phyloP scores from a whole-genome alignment of 2,113 vertebrate species.

The Sardina pilchardus region DNA sequence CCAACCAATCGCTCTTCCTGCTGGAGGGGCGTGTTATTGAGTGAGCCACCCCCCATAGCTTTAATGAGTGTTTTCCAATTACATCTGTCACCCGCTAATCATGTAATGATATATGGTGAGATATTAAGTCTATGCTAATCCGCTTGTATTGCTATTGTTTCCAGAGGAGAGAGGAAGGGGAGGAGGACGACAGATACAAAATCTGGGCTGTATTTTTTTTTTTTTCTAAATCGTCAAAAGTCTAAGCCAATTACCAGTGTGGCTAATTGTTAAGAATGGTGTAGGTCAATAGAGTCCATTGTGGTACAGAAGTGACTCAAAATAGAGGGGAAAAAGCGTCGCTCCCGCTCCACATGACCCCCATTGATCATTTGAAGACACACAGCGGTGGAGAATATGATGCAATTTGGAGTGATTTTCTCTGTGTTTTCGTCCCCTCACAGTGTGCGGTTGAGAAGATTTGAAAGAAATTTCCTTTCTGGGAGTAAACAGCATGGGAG shows the following conservation, averaged over 20 bases:
- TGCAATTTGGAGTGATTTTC: slow-evolving; percentile 17
- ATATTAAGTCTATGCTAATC: slow-evolving; percentile 99
- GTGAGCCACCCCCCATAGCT: slow-evolving; percentile 87
- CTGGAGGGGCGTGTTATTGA: slow-evolving; percentile 83
- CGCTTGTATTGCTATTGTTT: slow-evolving; percentile 80
- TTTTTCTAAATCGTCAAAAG: slow-evolving; percentile 16
- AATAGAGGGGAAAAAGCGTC: background rate
- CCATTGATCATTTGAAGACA: slow-evolving; percentile 1
- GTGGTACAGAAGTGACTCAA: slow-evolving; percentile 5
- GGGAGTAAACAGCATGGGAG: slow-evolving; percentile 10
- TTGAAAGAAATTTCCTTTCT: slow-evolving; percentile 11
- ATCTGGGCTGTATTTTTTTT: background rate
- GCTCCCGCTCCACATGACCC: background rate
- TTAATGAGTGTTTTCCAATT: slow-evolving; percentile 99
- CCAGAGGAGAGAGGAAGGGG: slow-evolving; percentile 47
- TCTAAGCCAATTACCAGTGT: slow-evolving; percentile 3
- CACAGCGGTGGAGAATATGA: background rate
- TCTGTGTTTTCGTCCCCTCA: background rate
- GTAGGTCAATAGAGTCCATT: slow-evolving; percentile 4
- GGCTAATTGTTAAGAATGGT: slow-evolving; percentile 26
- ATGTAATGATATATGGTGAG: slow-evolving; percentile 98
- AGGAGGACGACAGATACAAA: slow-evolving; percentile 23
- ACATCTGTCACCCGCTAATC: slow-evolving; percentile 96
- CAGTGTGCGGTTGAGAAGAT: slow-evolving; percentile 6
- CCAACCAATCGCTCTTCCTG: slow-evolving; percentile 51